Conservation (phyloP, 2,797 vertebrate genomes). For the Hybognathus amarus region DNA sequence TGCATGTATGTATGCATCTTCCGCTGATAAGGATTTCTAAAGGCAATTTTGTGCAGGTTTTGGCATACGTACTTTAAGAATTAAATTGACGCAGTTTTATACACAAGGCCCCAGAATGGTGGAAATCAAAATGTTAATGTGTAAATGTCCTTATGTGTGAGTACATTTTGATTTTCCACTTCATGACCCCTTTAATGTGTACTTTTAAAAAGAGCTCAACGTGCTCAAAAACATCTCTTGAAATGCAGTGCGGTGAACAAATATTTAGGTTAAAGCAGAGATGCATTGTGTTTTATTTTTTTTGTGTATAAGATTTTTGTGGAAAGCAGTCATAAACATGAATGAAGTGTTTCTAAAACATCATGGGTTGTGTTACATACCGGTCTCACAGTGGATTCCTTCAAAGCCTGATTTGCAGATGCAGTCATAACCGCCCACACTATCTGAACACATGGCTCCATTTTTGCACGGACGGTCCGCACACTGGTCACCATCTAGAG, state of each 20-base stretch:
- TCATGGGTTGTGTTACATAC: slow-evolving; percentile 56
- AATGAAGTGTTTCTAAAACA: background rate
- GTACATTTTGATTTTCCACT: background rate
- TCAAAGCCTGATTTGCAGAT: slow-evolving; percentile 80
- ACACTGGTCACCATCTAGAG: slow-evolving; percentile 82
- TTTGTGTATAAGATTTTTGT: background rate
- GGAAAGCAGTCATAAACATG: background rate
- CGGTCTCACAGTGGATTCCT: slow-evolving; percentile 77
- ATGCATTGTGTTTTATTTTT: background rate
- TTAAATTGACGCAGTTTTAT: too few species aligned
- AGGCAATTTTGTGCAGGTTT: background rate
- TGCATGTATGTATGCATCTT: background rate
- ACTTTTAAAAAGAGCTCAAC: background rate
- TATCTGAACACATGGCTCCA: slow-evolving; percentile 82
- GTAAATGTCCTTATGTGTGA: background rate
- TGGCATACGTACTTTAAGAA: too few species aligned
- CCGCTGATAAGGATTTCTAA: background rate
- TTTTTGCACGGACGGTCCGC: slow-evolving; percentile 77
- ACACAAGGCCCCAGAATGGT: background rate
- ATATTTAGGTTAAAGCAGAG: background rate
- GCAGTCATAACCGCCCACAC: slow-evolving; percentile 82
- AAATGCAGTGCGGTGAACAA: background rate
- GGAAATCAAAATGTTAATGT: too few species aligned
- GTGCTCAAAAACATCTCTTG: background rate
- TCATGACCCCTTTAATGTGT: background rate